Evolutionary conservation across 2,113 vertebrate species (phyloP).

Genomic region (Chelonoidis abingdonii): DNA sequence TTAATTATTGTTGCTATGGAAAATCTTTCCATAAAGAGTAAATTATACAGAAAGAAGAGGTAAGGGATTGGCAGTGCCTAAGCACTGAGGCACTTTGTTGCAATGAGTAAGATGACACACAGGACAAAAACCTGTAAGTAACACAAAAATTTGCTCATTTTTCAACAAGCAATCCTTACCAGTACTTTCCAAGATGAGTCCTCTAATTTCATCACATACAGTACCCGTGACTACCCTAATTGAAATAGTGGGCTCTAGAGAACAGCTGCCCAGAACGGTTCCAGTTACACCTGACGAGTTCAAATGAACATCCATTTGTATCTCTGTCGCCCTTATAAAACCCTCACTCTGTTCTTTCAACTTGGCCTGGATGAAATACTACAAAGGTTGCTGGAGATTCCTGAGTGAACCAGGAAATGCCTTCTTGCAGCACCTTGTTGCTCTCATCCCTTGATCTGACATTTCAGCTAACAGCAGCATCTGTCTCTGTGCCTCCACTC

Average conservation of each 20-base stretch:
- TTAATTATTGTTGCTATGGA: neutral
- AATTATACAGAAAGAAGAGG: neutral
- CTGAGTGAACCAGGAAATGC: constrained; percentile 38
- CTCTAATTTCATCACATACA: neutral
- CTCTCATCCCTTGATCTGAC: constrained; percentile 28
- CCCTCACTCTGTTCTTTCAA: neutral
- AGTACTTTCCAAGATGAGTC: neutral
- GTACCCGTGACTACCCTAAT: neutral
- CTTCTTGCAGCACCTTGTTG: constrained; percentile 32
- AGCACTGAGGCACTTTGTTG: neutral
- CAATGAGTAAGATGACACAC: neutral
- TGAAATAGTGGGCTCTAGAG: neutral
- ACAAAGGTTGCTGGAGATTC: constrained; percentile 34
- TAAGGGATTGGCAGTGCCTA: neutral
- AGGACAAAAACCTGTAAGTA: neutral
- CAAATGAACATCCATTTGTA: neutral
- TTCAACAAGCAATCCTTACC: neutral
- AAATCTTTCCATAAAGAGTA: neutral
- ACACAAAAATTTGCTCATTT: neutral
- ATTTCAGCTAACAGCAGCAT: neutral
- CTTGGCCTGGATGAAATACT: neutral
- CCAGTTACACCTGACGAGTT: neutral
- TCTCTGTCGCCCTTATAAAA: neutral
- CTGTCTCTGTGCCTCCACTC: constrained; percentile 26
- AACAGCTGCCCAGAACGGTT: neutral